Evolutionary conservation across 2,797 vertebrate species (phyloP).

Genomic region (Apogon hyalosoma): DNA sequence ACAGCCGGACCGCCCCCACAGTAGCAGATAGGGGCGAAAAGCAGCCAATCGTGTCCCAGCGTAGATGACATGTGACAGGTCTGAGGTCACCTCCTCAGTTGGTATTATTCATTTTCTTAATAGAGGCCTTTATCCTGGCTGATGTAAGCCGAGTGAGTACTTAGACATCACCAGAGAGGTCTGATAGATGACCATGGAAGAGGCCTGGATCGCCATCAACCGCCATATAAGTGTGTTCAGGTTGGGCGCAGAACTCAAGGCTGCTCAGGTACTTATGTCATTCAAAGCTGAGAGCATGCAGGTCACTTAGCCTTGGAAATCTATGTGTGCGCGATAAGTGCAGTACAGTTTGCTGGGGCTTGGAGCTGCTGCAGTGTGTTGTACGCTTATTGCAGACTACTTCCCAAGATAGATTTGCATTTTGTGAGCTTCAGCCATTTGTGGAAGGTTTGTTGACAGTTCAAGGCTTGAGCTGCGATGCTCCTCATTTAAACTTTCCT

Average conservation of each 20-base stretch:
- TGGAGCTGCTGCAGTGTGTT: conserved; percentile 15
- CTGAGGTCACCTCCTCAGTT: conserved; percentile 60
- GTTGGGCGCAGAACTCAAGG: conserved; percentile 71
- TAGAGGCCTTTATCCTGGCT: conserved; percentile 71
- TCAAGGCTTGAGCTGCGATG: conserved; percentile 24
- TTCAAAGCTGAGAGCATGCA: conserved; percentile 59
- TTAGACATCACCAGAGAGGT: conserved; percentile 52
- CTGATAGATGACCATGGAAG: conserved; percentile 61
- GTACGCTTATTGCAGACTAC: conserved; percentile 22
- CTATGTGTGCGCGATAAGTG: conserved; percentile 34
- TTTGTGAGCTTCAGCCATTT: conserved; percentile 50
- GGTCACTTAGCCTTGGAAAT: conserved; percentile 71
- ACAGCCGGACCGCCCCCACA: conserved; percentile 12
- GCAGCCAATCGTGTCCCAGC: conserved; percentile 47
- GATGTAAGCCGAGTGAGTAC: conserved; percentile 53
- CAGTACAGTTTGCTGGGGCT: conserved; percentile 8
- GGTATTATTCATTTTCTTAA: conserved; percentile 70
- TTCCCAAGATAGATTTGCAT: conserved; percentile 41
- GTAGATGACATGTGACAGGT: conserved; percentile 37
- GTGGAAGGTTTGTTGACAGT: conserved; percentile 46
- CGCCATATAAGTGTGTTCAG: conserved; percentile 62
- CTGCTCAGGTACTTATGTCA: conserved; percentile 61
- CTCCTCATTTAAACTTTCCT: conserved; percentile 23
- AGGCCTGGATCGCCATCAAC: conserved; percentile 41
- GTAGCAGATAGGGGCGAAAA: conserved; percentile 21